These are phyloP conservation scores for Eutrigla gurnardus DNA, from an alignment of 2,797 vertebrate genomes.

Conservation along the genomic window DNA sequence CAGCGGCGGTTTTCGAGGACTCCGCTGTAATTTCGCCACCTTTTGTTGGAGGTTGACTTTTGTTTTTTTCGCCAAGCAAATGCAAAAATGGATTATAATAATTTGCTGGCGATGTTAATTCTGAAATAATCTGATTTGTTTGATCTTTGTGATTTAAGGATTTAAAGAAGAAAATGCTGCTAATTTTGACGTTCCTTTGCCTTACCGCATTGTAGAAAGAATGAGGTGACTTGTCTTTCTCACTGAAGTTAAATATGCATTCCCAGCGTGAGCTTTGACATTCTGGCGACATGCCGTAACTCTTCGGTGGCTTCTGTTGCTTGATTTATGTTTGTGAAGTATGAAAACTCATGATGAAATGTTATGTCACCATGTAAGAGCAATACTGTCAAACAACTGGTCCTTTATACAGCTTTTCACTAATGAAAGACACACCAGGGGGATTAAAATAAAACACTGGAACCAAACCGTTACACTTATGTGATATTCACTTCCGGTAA, in stretches of 20 bases:
- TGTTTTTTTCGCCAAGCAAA: slow-evolving; percentile 38
- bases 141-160: slow-evolving; percentile 30
- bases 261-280: slow-evolving; percentile 51
- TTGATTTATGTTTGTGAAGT: slow-evolving; percentile 24
- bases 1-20: slow-evolving; percentile 4
- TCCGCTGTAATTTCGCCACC: slow-evolving; percentile 1
- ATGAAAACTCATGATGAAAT: slow-evolving; percentile 5
- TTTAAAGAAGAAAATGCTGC: slow-evolving; percentile 84
- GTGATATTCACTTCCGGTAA: slow-evolving; percentile 34
- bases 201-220: slow-evolving; percentile 83
- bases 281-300: slow-evolving; percentile 14
- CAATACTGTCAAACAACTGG: slow-evolving; percentile 8
- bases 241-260: slow-evolving; percentile 44
- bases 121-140: slow-evolving; percentile 39
- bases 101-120: slow-evolving; percentile 40
- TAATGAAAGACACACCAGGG: not conserved
- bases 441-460: not conserved
- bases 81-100: slow-evolving; percentile 37
- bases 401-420: slow-evolving; percentile 18
- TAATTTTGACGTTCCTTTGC: slow-evolving; percentile 85
- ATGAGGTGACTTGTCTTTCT: slow-evolving; percentile 30
- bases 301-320: slow-evolving; percentile 24
- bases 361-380: not conserved
- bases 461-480: not conserved
- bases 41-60: slow-evolving; percentile 7